These are phyloP conservation scores for Ormyrus nitidulus DNA, from an alignment of 2,888 invertebrate species.

Conservation along the genomic window DNA sequence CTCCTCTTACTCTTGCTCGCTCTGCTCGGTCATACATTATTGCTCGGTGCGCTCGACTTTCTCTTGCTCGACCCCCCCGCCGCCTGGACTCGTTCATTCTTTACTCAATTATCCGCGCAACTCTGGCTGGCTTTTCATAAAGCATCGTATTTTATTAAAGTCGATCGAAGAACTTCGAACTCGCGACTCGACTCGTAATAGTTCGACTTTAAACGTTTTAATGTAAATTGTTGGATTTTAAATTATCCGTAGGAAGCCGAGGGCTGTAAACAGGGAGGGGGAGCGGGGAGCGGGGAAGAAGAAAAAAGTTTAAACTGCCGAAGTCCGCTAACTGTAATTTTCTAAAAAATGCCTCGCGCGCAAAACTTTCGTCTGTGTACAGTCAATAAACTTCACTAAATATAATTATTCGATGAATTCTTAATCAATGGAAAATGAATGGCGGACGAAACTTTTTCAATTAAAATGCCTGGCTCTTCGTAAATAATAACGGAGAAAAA, in stretches of 20 bases:
- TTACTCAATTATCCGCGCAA: slow-evolving; percentile 48
- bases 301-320: slow-evolving; percentile 29
- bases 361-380: slow-evolving; percentile 29
- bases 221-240: slow-evolving; percentile 34
- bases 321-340: slow-evolving; percentile 35
- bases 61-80: background rate
- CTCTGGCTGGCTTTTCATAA: slow-evolving; percentile 34
- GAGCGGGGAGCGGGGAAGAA: background rate
- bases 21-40: slow-evolving; percentile 30
- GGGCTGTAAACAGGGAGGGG: background rate
- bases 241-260: slow-evolving; percentile 20
- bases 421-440: slow-evolving; percentile 55
- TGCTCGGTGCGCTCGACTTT: slow-evolving; percentile 20
- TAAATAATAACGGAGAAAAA: slow-evolving; percentile 49
- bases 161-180: slow-evolving; percentile 24
- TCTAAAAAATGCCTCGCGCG: slow-evolving; percentile 26
- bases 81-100: slow-evolving; percentile 19
- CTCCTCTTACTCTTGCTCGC: slow-evolving; percentile 8
- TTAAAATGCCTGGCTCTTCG: slow-evolving; percentile 47
- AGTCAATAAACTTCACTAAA: slow-evolving; percentile 51
- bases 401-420: slow-evolving; percentile 57
- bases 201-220: slow-evolving; percentile 38
- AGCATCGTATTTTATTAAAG: slow-evolving; percentile 45
- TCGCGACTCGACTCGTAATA: background rate
- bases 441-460: slow-evolving; percentile 54